Conservation (phyloP, 2,113 vertebrate genomes). For the Barbus barbus region DNA sequence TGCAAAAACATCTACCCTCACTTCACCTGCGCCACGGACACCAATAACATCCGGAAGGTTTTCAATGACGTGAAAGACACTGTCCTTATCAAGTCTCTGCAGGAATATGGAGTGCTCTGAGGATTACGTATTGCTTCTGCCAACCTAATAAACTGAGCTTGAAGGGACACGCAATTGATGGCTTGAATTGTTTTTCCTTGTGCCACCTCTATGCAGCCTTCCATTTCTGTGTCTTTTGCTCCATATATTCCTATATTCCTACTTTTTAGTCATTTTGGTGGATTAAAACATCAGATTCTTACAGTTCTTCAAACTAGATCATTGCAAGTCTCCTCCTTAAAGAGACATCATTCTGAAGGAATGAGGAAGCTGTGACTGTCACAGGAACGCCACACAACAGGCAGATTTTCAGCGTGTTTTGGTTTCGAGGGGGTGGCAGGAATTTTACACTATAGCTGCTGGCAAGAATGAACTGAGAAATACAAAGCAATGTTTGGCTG, state of each 20-base stretch:
- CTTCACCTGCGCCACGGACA: conserved; percentile 91
- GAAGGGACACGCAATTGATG: neutral
- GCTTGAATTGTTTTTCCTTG: neutral
- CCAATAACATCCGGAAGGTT: conserved; percentile 84
- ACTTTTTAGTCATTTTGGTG: neutral
- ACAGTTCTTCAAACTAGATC: neutral
- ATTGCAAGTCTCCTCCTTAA: neutral
- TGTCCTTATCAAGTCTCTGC: conserved; percentile 76
- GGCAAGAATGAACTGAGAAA: neutral
- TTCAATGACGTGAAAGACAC: conserved; percentile 85
- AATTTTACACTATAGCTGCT: neutral
- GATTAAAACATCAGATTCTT: neutral
- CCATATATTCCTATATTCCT: neutral
- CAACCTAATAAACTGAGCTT: conserved; percentile 5
- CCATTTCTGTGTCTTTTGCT: neutral
- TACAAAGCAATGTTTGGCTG: neutral
- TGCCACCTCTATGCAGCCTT: neutral
- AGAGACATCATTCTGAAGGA: neutral
- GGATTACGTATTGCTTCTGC: no score
- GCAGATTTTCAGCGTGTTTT: neutral
- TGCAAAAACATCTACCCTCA: conserved; percentile 79
- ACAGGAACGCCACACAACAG: neutral
- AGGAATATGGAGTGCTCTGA: conserved; percentile 77
- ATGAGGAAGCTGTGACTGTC: conserved; percentile 11
- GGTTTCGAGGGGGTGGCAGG: conserved; percentile 16